Base-by-base conservation (phyloP, 1,140 invertebrate species). In the Trissolcus basalis region DNA sequence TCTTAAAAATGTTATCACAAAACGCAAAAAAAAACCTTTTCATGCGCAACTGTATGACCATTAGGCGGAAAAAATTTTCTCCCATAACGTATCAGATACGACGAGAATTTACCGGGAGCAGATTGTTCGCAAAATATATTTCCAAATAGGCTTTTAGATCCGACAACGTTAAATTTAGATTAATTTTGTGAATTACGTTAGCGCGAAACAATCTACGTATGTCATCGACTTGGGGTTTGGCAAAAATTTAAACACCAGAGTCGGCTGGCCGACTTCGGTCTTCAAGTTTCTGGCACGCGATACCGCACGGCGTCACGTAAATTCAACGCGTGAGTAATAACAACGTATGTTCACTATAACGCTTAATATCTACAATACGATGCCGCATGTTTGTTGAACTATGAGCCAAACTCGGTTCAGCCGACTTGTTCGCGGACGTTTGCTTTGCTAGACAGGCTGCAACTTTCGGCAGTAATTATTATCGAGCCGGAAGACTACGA, bases 281-380 rank as follows among this genome's bases (percentile, higher is more conserved):
- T 71, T 59, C 35, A 81, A 81, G 72, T 84, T 84, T 75, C 77
- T 80, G 76, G 81, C 83, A 81, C 80, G 79, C 83, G 83, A 85
- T 83, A 83, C 79, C 70, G 71, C 64, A 77, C 77, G 65, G 79
- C 79, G 78, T 83, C 81, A 82, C 80, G 81, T 85, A 84, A 84
- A 78, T 82, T 72, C 75, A 59, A 36, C 61, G 53, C 59, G 71
- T 56, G 55, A 55, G 65, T 68, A 78, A 71, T 63, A 45, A 70
- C 48, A 44, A 63, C 67, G 45, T 78, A 63, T 65, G 71, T 47
- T 60, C 50, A 56, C 61, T 55, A 58, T 67, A 67, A 67, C 65
- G 67, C 35, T 35, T 78, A 69, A 58, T 71, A 68, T 55, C 69
- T 48, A 65, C 64, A 79, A 70, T 76, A 33, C 61, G 51, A 32